phyloP scores from a whole-genome alignment of 2,888 invertebrate species.

The Onchidella celtica region DNA sequence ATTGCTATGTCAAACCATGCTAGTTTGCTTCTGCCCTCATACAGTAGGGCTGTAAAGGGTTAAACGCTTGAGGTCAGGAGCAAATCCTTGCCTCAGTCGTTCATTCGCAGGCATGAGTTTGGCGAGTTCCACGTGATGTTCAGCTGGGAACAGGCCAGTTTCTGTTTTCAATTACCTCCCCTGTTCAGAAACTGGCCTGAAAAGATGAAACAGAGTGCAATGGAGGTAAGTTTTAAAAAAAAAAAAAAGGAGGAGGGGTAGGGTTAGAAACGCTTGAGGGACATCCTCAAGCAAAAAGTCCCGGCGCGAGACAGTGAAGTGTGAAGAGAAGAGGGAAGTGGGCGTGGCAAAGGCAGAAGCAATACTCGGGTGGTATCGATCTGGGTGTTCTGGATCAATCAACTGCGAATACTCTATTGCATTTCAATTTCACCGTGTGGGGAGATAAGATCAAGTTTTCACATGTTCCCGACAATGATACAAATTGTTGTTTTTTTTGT shows the following conservation, averaged over 20 bases:
- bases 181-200: conserved; percentile 35
- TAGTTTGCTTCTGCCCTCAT: too few relatives aligned
- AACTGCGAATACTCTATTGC: too few relatives aligned
- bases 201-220: conserved; percentile 39
- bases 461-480: too few relatives aligned
- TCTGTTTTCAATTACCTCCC: conserved; percentile 35
- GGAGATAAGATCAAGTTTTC: too few relatives aligned
- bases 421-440: too few relatives aligned
- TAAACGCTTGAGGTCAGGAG: conserved; percentile 1
- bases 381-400: too few relatives aligned
- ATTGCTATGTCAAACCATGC: conserved; percentile 21
- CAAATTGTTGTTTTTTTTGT: too few relatives aligned
- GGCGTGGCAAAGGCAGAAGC: neutral
- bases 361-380: too few relatives aligned
- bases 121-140: neutral
- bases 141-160: conserved; percentile 23
- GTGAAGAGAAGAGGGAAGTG: neutral
- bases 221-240: conserved; percentile 10
- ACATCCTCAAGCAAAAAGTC: conserved; percentile 25
- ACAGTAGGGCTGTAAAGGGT: neutral
- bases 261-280: conserved; percentile 40
- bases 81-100: conserved; percentile 23
- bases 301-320: neutral
- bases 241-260: neutral
- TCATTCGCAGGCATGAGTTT: neutral